Conservation (phyloP, 1,140 invertebrate species). For the Ruditapes philippinarum region DNA sequence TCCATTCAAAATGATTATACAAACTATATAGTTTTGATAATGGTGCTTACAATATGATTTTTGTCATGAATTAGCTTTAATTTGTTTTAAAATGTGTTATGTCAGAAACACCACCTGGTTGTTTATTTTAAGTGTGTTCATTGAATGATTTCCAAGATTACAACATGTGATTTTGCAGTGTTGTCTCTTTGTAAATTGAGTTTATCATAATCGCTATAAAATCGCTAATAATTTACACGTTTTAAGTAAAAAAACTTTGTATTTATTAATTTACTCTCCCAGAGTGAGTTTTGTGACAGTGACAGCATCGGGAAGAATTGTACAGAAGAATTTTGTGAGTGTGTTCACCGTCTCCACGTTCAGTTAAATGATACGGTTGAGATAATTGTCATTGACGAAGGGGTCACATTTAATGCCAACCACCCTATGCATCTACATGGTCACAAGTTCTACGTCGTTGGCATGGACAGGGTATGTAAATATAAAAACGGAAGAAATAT, state of each 20-base stretch:
- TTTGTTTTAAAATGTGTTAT: background rate
- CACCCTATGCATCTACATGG: conserved; percentile 93
- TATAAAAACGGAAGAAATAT: too few relatives aligned
- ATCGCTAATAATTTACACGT: too few relatives aligned
- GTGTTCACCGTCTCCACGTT: conserved; percentile 73
- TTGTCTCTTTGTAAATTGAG: too few relatives aligned
- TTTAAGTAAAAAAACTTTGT: too few relatives aligned
- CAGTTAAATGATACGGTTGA: conserved; percentile 76
- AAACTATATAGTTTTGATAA: too few relatives aligned
- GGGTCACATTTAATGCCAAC: conserved; percentile 86
- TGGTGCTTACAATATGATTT: too few relatives aligned
- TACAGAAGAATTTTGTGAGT: conserved; percentile 74
- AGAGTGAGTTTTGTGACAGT: conserved; percentile 76
- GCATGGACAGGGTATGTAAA: conserved; percentile 86
- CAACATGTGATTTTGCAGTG: too few relatives aligned
- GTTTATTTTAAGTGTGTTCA: too few relatives aligned
- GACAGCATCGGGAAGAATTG: conserved; percentile 70
- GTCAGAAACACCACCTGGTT: background rate
- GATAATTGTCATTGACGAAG: conserved; percentile 78
- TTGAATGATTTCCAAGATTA: too few relatives aligned
- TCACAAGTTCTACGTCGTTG: conserved; percentile 91
- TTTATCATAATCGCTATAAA: too few relatives aligned
- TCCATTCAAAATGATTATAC: too few relatives aligned
- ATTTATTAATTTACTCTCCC: background rate
- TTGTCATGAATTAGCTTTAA: too few relatives aligned